Percentiles rank a stretch among this genome's conserved stretches.
These are phyloP conservation scores for Drosophila paranaensis DNA, from an alignment of 2,888 invertebrate species.

Conservation along the genomic window DNA sequence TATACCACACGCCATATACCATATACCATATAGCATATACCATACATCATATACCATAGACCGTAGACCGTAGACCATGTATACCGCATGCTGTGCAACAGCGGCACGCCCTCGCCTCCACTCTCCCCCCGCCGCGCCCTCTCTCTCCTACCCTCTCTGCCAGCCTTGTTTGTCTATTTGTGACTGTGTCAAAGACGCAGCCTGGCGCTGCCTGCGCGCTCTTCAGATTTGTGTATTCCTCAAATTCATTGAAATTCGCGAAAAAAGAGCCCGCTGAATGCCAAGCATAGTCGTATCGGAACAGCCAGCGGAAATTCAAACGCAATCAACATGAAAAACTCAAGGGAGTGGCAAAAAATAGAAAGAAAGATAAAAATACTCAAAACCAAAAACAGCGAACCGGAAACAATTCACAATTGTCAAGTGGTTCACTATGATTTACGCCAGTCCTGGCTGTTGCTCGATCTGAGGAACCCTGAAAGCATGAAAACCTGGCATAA, in stretches of 20 bases:
- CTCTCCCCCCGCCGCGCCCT: neutral
- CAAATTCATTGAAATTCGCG: conserved; percentile 70
- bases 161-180: conserved; percentile 52
- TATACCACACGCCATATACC: conserved; percentile 3
- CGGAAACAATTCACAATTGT: conserved; percentile 19
- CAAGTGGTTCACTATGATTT: conserved; percentile 18
- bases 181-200: conserved; percentile 59
- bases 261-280: conserved; percentile 36
- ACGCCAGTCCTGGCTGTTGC: neutral
- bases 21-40: neutral
- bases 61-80: neutral
- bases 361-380: neutral
- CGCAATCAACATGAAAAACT: conserved; percentile 70
- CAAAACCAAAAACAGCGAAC: conserved; percentile 15
- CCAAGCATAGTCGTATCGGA: conserved; percentile 22
- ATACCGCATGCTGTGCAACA: conserved; percentile 1
- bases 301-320: conserved; percentile 63
- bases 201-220: conserved; percentile 17
- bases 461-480: too few relatives aligned
- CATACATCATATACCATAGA: neutral
- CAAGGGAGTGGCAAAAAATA: conserved; percentile 33
- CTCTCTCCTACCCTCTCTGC: neutral
- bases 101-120: neutral
- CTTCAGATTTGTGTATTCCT: conserved; percentile 57
- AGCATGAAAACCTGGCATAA: too few relatives aligned